Evolutionary conservation across 1,140 invertebrate genomes (phyloP).

Genomic region (Catajapyx aquilonaris): DNA sequence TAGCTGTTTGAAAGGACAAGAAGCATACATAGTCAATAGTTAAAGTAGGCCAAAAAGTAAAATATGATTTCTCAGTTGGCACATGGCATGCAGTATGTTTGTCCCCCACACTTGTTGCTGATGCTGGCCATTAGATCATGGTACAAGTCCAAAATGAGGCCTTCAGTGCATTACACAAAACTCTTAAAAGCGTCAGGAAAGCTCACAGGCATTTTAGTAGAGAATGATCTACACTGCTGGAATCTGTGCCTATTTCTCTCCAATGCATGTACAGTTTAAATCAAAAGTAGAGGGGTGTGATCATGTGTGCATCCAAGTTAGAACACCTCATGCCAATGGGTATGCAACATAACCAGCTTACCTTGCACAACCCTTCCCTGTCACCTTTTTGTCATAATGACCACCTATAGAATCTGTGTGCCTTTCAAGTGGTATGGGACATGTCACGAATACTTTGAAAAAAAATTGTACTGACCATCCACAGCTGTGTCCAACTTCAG

Average conservation of each 20-base stretch:
- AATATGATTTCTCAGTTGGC: neutral
- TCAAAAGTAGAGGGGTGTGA: no score
- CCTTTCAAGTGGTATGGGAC: neutral
- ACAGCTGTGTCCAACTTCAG: constrained; percentile 39
- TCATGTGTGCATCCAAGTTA: constrained; percentile 1
- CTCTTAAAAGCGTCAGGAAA: no score
- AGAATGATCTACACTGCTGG: no score
- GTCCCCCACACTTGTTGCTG: neutral
- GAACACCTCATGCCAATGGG: constrained; percentile 3
- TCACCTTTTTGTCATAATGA: constrained; percentile 4
- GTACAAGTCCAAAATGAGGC: no score
- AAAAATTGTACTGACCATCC: constrained; percentile 32
- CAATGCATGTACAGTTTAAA: no score
- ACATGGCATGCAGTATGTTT: neutral
- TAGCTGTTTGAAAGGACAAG: constrained; percentile 8
- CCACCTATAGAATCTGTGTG: constrained; percentile 3
- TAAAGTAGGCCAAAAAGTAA: neutral
- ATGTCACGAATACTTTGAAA: constrained; percentile 2
- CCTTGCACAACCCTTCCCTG: constrained; percentile 6
- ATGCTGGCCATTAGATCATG: neutral
- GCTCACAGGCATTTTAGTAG: no score
- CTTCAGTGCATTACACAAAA: no score
- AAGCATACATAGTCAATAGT: neutral
- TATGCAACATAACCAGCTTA: constrained; percentile 8
- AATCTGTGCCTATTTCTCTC: no score